These are phyloP conservation scores for Labeo catla DNA, from an alignment of 2,113 vertebrate genomes.

Conservation along the genomic window DNA sequence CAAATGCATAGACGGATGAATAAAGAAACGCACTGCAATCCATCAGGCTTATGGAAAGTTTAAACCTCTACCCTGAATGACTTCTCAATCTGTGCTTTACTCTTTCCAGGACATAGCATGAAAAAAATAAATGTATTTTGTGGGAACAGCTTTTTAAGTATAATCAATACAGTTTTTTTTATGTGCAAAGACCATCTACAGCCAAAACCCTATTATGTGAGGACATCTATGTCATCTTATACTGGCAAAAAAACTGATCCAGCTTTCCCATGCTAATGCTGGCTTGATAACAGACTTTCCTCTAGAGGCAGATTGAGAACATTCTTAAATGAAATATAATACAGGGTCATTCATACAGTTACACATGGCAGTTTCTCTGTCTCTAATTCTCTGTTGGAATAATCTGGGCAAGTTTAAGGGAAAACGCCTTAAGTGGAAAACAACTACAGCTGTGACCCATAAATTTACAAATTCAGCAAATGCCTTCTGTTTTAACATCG, in stretches of 20 bases:
- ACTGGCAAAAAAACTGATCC: neutral
- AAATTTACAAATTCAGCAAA: constrained; percentile 16
- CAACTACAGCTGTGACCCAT: constrained; percentile 45
- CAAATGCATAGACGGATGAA: constrained; percentile 51
- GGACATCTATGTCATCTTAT: neutral
- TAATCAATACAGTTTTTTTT: neutral
- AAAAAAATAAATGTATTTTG: constrained; percentile 54
- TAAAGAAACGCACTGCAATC: constrained; percentile 44
- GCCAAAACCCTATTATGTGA: neutral
- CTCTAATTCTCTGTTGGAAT: constrained; percentile 20
- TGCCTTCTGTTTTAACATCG: constrained; percentile 17
- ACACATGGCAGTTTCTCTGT: constrained; percentile 1
- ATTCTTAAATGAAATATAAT: constrained; percentile 6
- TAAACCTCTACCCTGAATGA: constrained; percentile 23
- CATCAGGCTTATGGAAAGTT: neutral
- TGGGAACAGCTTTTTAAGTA: neutral
- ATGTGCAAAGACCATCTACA: neutral
- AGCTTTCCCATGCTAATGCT: neutral
- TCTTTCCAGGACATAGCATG: constrained; percentile 56
- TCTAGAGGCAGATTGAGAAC: constrained; percentile 1
- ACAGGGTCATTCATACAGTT: neutral
- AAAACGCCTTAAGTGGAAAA: constrained; percentile 33
- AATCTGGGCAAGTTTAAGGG: constrained; percentile 33
- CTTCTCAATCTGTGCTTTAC: constrained; percentile 43
- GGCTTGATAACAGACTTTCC: constrained; percentile 23